These are phyloP conservation scores for Eucera pruinosa DNA, from an alignment of 2,888 invertebrate genomes.

Conservation along the genomic window DNA sequence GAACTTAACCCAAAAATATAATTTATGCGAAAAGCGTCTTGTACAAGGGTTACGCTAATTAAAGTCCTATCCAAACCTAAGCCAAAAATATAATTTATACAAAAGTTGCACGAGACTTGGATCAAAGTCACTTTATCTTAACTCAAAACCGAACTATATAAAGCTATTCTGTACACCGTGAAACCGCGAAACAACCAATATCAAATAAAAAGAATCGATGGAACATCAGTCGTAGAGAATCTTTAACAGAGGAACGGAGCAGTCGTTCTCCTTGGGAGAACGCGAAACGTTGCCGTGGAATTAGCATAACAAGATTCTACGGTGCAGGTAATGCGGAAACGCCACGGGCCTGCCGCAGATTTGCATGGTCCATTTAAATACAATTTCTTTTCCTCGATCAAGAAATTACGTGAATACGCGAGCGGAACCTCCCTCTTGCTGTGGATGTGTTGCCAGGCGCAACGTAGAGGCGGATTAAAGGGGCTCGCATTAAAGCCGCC, in stretches of 20 bases:
- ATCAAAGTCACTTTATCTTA: too few species aligned
- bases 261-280: conserved; percentile 51
- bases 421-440: conserved; percentile 31
- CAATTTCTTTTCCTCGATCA: conserved; percentile 74
- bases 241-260: conserved; percentile 44
- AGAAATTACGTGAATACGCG: conserved; percentile 74
- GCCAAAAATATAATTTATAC: too few species aligned
- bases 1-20: too few species aligned
- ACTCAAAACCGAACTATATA: not conserved
- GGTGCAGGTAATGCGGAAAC: conserved; percentile 63
- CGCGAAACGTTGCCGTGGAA: conserved; percentile 61
- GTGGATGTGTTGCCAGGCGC: conserved; percentile 32
- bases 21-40: too few species aligned
- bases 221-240: conserved; percentile 40
- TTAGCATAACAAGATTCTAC: conserved; percentile 71
- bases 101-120: too few species aligned
- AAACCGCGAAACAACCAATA: not conserved
- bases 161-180: not conserved
- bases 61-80: too few species aligned
- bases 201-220: conserved; percentile 39
- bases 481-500: conserved; percentile 44
- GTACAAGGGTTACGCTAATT: too few species aligned
- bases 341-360: conserved; percentile 49
- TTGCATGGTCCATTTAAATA: conserved; percentile 76
- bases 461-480: conserved; percentile 48